These are phyloP conservation scores for Maconellicoccus hirsutus DNA, from an alignment of 1,140 invertebrate species.

Conservation along the genomic window DNA sequence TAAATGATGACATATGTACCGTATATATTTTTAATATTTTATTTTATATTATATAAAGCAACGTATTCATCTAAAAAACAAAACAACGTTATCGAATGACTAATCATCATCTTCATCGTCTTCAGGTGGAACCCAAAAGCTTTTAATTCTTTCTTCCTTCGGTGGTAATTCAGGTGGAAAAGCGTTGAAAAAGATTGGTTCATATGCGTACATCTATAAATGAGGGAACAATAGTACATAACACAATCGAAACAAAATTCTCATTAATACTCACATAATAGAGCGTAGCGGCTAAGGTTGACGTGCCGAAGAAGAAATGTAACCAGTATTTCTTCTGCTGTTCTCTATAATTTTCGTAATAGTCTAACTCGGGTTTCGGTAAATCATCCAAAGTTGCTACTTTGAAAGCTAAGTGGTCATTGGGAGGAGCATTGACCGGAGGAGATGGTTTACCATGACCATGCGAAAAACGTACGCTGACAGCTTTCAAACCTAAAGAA, in stretches of 20 bases:
- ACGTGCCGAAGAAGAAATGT: background rate
- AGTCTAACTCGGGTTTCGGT: background rate
- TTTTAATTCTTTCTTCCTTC: constrained; percentile 19
- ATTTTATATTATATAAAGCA: background rate
- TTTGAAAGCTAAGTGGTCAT: background rate
- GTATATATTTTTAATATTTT: background rate
- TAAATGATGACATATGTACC: background rate
- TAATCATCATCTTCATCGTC: constrained; percentile 10
- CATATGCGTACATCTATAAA: background rate
- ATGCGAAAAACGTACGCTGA: background rate
- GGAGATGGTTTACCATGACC: background rate
- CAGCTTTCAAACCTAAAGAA: background rate
- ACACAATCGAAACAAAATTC: background rate
- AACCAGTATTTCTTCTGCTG: background rate
- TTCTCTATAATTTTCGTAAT: background rate
- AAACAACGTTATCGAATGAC: background rate
- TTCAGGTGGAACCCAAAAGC: background rate
- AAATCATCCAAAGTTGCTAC: background rate
- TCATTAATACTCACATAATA: constrained; percentile 12
- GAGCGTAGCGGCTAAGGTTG: background rate
- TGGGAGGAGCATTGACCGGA: background rate
- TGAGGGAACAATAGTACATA: background rate
- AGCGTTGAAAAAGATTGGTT: background rate
- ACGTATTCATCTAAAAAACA: background rate
- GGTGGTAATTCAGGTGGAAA: constrained; percentile 10